Percentiles rank a stretch among this genome's conserved stretches.
Conservation (phyloP, 2,888 invertebrate species). For the Linnaemya tessellans region DNA sequence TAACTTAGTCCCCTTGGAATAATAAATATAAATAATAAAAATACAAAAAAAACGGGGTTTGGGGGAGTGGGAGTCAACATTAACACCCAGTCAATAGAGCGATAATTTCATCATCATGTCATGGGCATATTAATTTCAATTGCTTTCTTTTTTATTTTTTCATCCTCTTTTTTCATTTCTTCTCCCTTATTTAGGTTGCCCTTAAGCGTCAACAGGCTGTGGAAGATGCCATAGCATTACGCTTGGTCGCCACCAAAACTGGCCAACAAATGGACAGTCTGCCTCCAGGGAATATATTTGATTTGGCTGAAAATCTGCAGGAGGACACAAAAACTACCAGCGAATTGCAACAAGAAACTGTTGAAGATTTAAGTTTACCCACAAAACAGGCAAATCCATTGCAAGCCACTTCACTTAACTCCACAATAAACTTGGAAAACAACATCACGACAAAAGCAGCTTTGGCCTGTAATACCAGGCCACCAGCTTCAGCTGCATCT, state of each 20-base stretch:
- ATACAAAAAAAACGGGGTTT: background rate
- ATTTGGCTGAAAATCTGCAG: constrained; percentile 88
- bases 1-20: constrained; percentile 42
- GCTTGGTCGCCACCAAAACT: constrained; percentile 92
- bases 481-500: background rate
- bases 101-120: constrained; percentile 44
- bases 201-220: constrained; percentile 98
- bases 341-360: constrained; percentile 28
- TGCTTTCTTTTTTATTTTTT: constrained; percentile 10
- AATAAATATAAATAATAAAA: background rate
- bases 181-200: constrained; percentile 88
- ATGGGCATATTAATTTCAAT: constrained; percentile 74
- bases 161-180: background rate
- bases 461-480: background rate
- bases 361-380: constrained; percentile 62
- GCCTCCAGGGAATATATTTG: constrained; percentile 96
- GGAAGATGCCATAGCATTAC: constrained; percentile 97
- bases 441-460: background rate
- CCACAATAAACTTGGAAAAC: background rate
- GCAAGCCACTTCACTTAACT: background rate
- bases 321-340: constrained; percentile 15
- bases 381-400: constrained; percentile 46
- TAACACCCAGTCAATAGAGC: constrained; percentile 56
- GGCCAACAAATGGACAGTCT: constrained; percentile 89
- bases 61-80: constrained; percentile 6